These are phyloP conservation scores for Rugalucina vietnamica DNA, from an alignment of 2,888 invertebrate species.

Conservation along the genomic window DNA sequence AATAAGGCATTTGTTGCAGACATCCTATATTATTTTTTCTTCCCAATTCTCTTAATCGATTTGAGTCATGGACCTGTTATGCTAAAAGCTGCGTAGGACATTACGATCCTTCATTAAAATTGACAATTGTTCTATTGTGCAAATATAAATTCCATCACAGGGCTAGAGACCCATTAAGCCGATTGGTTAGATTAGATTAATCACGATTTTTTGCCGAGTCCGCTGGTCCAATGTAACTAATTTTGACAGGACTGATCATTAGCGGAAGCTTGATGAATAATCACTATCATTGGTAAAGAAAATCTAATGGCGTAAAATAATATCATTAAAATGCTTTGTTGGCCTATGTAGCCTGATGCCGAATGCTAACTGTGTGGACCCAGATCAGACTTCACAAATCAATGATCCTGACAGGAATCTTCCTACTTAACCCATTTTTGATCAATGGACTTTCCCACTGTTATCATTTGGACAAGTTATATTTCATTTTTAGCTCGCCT, in stretches of 20 bases:
- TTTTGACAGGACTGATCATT: constrained; percentile 60
- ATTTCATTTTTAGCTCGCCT: too few species aligned
- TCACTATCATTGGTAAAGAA: constrained; percentile 24
- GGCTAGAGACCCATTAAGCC: constrained; percentile 55
- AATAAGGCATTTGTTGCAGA: constrained; percentile 12
- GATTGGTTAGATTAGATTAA: constrained; percentile 64
- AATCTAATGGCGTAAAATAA: constrained; percentile 13
- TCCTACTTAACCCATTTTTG: too few species aligned
- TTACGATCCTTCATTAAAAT: constrained; percentile 41
- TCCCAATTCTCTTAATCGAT: constrained; percentile 12
- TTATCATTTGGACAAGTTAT: too few species aligned
- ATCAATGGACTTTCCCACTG: too few species aligned
- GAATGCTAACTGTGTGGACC: too few species aligned
- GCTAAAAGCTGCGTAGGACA: constrained; percentile 17
- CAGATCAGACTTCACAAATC: too few species aligned
- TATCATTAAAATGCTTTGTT: constrained; percentile 10
- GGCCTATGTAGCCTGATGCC: too few species aligned
- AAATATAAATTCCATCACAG: constrained; percentile 39
- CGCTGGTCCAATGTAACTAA: constrained; percentile 54
- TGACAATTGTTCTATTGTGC: constrained; percentile 47
- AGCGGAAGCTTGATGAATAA: constrained; percentile 46
- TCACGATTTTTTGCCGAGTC: constrained; percentile 32
- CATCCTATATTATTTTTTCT: constrained; percentile 2
- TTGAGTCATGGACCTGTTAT: constrained; percentile 16
- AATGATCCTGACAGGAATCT: too few species aligned